Conservation (phyloP, 2,888 invertebrate genomes). For the Dicyrtomina minuta region DNA sequence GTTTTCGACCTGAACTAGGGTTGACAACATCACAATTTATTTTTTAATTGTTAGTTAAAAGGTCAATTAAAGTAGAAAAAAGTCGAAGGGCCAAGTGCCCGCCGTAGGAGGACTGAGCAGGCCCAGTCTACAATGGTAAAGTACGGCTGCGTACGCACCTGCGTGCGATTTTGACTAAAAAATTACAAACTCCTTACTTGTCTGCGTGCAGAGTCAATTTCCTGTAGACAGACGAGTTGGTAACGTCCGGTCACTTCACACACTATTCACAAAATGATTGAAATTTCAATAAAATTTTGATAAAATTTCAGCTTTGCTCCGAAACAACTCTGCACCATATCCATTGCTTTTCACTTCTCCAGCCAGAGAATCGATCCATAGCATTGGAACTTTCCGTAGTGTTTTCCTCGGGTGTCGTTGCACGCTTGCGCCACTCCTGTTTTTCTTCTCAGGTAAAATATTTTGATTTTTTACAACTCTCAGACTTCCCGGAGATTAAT, state of each 20-base stretch:
- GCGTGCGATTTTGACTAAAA: conserved; percentile 62
- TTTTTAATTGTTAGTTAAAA: not conserved
- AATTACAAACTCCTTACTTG: conserved; percentile 48
- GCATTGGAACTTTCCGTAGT: conserved; percentile 3
- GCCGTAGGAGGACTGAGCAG: conserved; percentile 68
- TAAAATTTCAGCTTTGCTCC: not conserved
- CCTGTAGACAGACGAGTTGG: not conserved
- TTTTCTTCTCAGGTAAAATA: not conserved
- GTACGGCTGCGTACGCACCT: conserved; percentile 97
- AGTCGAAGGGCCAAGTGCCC: conserved; percentile 56
- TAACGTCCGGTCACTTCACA: not conserved
- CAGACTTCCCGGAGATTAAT: not conserved
- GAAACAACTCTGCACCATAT: conserved; percentile 1
- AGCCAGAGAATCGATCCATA: conserved; percentile 18
- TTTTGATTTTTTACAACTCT: not conserved
- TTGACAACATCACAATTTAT: not conserved
- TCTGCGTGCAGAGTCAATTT: conserved; percentile 30
- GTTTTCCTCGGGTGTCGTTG: conserved; percentile 18
- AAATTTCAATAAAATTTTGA: conserved; percentile 9
- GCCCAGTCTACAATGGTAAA: conserved; percentile 80
- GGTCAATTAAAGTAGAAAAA: conserved; percentile 44
- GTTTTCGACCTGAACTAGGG: not conserved
- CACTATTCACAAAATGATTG: not conserved
- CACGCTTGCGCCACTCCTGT: conserved; percentile 18
- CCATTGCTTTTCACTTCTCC: conserved; percentile 12